Percentiles rank a stretch among this genome's conserved stretches.
Evolutionary conservation across 2,888 invertebrate genomes (phyloP).

Genomic region (Tipula confusa): DNA sequence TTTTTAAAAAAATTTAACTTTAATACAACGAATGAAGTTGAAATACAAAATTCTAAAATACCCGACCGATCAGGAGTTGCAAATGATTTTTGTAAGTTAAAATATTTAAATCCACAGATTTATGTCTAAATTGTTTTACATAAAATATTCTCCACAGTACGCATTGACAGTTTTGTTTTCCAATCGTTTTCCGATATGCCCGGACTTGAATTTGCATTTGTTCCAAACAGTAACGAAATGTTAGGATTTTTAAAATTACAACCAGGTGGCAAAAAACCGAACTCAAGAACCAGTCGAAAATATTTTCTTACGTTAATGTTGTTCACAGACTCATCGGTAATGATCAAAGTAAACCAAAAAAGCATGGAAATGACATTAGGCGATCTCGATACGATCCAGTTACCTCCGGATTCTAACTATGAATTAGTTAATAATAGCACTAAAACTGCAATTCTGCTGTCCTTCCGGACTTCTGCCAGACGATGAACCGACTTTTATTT

Average conservation of each 20-base stretch:
- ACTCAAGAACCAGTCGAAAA: background rate
- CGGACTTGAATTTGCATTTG: background rate
- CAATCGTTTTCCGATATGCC: background rate
- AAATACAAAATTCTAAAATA: background rate
- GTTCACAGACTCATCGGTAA: background rate
- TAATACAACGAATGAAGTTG: background rate
- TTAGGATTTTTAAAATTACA: background rate
- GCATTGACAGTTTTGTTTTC: background rate
- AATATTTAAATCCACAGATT: background rate
- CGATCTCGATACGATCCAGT: background rate
- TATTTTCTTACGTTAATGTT: background rate
- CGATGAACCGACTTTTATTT: background rate
- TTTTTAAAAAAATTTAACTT: background rate
- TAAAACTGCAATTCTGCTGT: background rate
- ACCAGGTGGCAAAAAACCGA: background rate
- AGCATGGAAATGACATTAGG: background rate
- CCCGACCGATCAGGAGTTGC: background rate
- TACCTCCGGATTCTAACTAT: background rate
- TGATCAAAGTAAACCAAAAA: background rate
- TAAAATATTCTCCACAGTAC: background rate
- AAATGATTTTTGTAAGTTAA: background rate
- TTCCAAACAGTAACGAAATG: background rate
- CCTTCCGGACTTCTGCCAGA: background rate
- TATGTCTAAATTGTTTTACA: background rate
- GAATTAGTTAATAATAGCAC: background rate